Percentiles rank a stretch among this genome's conserved stretches.
These are phyloP conservation scores for Gorsachius magnificus DNA, from an alignment of 2,797 vertebrate genomes.

Conservation along the genomic window DNA sequence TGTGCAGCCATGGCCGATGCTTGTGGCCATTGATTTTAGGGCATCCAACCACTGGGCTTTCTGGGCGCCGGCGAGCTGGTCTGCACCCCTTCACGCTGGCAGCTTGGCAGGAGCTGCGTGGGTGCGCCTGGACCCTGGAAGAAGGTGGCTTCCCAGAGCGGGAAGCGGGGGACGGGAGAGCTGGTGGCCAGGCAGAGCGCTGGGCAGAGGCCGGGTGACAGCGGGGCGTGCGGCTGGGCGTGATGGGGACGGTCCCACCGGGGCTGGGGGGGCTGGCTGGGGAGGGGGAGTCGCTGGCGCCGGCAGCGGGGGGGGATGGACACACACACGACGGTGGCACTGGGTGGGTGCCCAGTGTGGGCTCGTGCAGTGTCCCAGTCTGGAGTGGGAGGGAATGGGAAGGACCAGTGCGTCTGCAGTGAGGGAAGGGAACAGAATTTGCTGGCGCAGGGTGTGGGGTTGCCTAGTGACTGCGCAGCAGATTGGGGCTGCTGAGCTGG, in stretches of 20 bases:
- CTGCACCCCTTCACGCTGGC: neutral
- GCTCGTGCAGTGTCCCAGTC: neutral
- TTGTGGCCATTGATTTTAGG: neutral
- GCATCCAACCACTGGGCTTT: neutral
- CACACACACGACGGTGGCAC: neutral
- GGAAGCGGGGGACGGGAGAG: rapidly evolving
- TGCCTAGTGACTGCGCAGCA: constrained; percentile 54
- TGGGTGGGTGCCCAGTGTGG: neutral
- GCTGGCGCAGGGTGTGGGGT: constrained; percentile 34
- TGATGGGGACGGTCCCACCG: neutral
- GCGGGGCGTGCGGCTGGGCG: neutral
- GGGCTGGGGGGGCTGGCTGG: neutral
- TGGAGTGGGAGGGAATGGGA: neutral
- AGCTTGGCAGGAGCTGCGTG: neutral
- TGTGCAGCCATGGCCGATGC: neutral
- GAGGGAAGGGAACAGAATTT: neutral
- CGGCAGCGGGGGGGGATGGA: too few species aligned
- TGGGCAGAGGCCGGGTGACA: neutral
- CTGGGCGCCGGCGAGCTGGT: neutral
- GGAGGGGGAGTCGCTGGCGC: too few species aligned
- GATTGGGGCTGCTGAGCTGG: constrained; percentile 7
- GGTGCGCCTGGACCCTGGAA: neutral
- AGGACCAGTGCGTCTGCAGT: constrained; percentile 29
- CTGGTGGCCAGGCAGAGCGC: neutral
- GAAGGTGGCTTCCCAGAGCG: neutral